phyloP scores from a whole-genome alignment of 2,113 vertebrate genomes.

The Anarhynchus alexandrinus region DNA sequence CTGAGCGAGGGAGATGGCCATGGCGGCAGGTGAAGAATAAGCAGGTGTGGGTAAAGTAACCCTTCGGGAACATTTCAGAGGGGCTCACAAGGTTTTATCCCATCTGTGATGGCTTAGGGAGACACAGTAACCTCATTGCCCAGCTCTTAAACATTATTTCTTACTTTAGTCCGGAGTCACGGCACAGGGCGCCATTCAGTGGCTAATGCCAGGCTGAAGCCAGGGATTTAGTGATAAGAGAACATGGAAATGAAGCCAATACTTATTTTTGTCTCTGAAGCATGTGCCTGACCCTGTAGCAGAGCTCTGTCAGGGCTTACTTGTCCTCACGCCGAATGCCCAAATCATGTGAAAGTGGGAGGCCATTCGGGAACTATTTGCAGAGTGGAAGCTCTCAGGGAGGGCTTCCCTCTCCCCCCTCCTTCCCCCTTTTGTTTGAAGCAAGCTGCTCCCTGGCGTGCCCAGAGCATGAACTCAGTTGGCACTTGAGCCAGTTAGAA shows the following conservation, averaged over 20 bases:
- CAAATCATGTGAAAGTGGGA: neutral
- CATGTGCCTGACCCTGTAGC: neutral
- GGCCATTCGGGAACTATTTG: neutral
- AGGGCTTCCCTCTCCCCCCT: neutral
- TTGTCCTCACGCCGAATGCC: neutral
- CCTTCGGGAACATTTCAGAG: neutral
- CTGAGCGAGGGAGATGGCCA: neutral
- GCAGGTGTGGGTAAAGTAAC: neutral
- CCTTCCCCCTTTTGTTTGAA: neutral
- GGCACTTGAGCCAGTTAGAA: neutral
- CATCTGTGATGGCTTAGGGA: neutral
- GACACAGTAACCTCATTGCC: neutral
- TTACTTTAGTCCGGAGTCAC: neutral
- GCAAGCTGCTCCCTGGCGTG: neutral
- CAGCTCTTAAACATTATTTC: neutral
- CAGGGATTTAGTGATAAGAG: neutral
- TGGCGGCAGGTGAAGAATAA: neutral
- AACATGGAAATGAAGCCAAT: neutral
- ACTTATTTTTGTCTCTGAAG: conserved; percentile 39
- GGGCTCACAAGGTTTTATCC: neutral
- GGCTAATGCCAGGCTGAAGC: neutral
- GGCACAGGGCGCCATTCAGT: neutral
- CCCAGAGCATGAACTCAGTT: neutral
- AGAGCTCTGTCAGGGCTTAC: neutral
- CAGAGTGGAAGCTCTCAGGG: neutral